These are phyloP conservation scores for Sebastes iracundus DNA, from an alignment of 2,797 vertebrate genomes.

Conservation along the genomic window DNA sequence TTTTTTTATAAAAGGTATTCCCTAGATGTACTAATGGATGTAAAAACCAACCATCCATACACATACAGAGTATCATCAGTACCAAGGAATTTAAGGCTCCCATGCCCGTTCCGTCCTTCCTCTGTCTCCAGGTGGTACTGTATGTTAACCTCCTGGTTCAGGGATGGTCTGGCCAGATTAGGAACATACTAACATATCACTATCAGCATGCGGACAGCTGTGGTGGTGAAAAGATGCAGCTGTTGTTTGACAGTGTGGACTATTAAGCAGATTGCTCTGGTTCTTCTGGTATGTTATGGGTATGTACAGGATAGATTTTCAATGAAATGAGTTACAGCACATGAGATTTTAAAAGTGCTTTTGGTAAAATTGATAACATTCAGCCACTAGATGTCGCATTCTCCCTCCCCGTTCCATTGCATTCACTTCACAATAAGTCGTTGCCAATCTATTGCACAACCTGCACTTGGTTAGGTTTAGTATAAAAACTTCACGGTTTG, in stretches of 20 bases:
- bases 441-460: no score
- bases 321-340: neutral
- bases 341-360: neutral
- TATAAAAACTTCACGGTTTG: no score
- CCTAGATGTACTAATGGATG: neutral
- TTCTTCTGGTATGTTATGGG: neutral
- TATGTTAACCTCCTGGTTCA: slow-evolving; percentile 5
- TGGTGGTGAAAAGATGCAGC: slow-evolving; percentile 35
- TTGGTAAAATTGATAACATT: no score
- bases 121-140: slow-evolving; percentile 60
- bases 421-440: no score
- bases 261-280: neutral
- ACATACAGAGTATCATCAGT: slow-evolving; percentile 5
- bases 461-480: no score
- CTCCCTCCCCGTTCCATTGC: no score
- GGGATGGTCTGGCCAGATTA: slow-evolving; percentile 20
- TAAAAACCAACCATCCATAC: neutral
- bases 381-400: no score
- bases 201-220: slow-evolving; percentile 29
- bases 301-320: neutral
- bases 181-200: slow-evolving; percentile 16
- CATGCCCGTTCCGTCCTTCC: neutral
- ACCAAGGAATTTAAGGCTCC: neutral
- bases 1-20: neutral
- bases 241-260: neutral